Conservation (phyloP, 2,888 invertebrate genomes). For the Macropis europaea region DNA sequence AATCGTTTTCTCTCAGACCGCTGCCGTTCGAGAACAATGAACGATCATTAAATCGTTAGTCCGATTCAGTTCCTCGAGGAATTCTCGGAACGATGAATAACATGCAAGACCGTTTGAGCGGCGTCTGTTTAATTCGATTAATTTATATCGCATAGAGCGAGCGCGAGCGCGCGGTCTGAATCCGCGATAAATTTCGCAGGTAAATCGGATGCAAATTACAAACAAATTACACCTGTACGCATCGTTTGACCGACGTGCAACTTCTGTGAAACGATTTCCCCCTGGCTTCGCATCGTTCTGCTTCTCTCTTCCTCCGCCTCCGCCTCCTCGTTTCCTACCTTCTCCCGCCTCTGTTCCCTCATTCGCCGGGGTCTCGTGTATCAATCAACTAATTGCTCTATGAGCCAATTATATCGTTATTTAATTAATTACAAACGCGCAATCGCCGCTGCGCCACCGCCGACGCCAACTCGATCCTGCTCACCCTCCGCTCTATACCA, state of each 20-base stretch:
- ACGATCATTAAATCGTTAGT: slow-evolving; percentile 1
- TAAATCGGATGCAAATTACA: slow-evolving; percentile 73
- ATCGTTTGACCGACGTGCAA: slow-evolving; percentile 66
- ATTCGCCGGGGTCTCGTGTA: slow-evolving; percentile 53
- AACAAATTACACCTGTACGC: slow-evolving; percentile 69
- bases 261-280: slow-evolving; percentile 69
- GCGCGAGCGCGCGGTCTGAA: too few species aligned
- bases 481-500: slow-evolving; percentile 49
- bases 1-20: slow-evolving; percentile 6
- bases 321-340: slow-evolving; percentile 9
- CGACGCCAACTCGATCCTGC: slow-evolving; percentile 24
- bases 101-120: slow-evolving; percentile 12
- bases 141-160: slow-evolving; percentile 46
- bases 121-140: slow-evolving; percentile 57
- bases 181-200: slow-evolving; percentile 62
- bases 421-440: slow-evolving; percentile 69
- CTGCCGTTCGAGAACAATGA: slow-evolving; percentile 7
- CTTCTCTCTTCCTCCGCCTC: slow-evolving; percentile 1
- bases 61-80: background rate
- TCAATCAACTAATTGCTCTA: slow-evolving; percentile 71
- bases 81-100: slow-evolving; percentile 3
- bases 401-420: slow-evolving; percentile 71
- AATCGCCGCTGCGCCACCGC: slow-evolving; percentile 46
- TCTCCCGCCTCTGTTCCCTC: slow-evolving; percentile 36
- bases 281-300: slow-evolving; percentile 45